Evolutionary conservation across 2,888 invertebrate species (phyloP).

Genomic region (Ptychoptera albimana): DNA sequence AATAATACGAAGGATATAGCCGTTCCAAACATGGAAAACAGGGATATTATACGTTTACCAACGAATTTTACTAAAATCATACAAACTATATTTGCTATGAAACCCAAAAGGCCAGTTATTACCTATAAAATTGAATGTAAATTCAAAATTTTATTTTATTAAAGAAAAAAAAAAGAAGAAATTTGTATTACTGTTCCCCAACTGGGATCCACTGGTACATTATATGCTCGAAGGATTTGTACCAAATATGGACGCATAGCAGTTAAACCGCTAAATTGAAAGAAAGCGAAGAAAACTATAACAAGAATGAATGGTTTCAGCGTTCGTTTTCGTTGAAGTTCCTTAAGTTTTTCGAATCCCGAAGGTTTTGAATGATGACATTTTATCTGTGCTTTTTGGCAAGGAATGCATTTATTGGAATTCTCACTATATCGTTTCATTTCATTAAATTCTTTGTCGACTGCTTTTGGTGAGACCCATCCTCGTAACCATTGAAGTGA

Average conservation of each 20-base stretch:
- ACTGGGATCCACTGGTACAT: conserved; percentile 23
- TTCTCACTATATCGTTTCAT: conserved; percentile 12
- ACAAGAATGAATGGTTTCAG: conserved; percentile 35
- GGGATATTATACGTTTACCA: conserved; percentile 35
- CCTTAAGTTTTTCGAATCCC: conserved; percentile 15
- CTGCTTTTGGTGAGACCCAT: conserved; percentile 12
- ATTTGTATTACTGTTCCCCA: conserved; percentile 35
- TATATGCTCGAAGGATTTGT: conserved; percentile 32
- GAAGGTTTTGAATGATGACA: conserved; percentile 21
- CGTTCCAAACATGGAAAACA: conserved; percentile 31
- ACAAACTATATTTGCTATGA: conserved; percentile 30
- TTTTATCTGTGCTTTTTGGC: conserved; percentile 10
- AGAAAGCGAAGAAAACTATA: conserved; percentile 36
- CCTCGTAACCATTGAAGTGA: conserved; percentile 40
- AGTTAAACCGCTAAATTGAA: conserved; percentile 34
- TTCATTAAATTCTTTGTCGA: conserved; percentile 13
- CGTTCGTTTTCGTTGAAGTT: conserved; percentile 36
- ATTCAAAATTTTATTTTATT: conserved; percentile 8
- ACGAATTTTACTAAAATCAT: conserved; percentile 30
- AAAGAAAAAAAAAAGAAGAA: conserved; percentile 23
- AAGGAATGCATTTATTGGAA: conserved; percentile 11
- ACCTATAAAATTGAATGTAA: conserved; percentile 12
- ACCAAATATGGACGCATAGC: conserved; percentile 40
- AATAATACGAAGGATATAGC: conserved; percentile 28
- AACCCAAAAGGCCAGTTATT: conserved; percentile 32